Evolutionary conservation across 2,113 vertebrate genomes (phyloP).

Genomic region (Carassius carassius): DNA sequence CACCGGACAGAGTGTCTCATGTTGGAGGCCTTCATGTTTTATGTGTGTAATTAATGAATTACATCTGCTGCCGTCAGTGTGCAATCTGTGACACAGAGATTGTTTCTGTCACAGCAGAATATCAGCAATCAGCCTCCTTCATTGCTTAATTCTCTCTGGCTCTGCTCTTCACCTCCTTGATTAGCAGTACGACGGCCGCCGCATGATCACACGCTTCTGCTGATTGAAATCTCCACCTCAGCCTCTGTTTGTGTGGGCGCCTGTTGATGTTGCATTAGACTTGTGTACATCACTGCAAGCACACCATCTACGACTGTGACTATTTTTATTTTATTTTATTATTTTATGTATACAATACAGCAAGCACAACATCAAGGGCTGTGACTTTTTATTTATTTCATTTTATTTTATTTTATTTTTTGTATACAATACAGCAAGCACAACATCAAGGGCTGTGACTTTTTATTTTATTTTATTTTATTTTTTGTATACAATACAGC

Average conservation of each 20-base stretch:
- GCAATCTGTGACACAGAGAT: slow-evolving; percentile 75
- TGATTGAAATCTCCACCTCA: slow-evolving; percentile 68
- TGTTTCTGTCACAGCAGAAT: slow-evolving; percentile 75
- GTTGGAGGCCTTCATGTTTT: slow-evolving; percentile 63
- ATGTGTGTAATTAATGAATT: slow-evolving; percentile 78
- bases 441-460: too few species aligned
- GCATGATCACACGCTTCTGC: not conserved
- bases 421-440: too few species aligned
- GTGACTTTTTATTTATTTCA: not conserved
- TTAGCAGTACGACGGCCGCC: slow-evolving; percentile 65
- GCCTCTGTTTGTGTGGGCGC: slow-evolving; percentile 6
- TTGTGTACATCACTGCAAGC: not conserved
- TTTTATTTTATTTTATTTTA: too few species aligned
- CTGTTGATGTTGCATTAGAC: not conserved
- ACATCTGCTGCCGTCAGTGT: slow-evolving; percentile 79
- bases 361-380: not conserved
- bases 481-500: too few species aligned
- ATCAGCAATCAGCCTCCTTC: slow-evolving; percentile 73
- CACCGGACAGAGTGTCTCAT: slow-evolving; percentile 54
- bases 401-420: not conserved
- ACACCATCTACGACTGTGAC: not conserved
- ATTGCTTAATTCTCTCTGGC: slow-evolving; percentile 76
- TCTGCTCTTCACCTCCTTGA: slow-evolving; percentile 71
- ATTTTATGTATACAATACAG: not conserved
- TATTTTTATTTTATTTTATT: not conserved